A percentile compares a stretch with the other conserved stretches of the same genome.
Conservation (phyloP, 2,888 invertebrate species). For the Rhingia rostrata region DNA sequence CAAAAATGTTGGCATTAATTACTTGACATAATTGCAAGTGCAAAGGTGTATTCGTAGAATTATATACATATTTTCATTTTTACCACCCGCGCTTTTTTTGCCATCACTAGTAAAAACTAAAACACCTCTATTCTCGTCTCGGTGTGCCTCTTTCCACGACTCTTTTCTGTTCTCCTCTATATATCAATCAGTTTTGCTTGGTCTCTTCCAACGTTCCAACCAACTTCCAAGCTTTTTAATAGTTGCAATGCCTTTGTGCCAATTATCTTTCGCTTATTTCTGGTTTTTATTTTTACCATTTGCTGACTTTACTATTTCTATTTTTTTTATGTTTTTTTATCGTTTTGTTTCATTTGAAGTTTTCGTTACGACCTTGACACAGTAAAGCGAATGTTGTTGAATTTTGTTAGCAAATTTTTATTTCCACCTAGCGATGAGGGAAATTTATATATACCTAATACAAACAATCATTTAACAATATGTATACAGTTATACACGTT, state of each 20-base stretch:
- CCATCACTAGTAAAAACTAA: too few relatives aligned
- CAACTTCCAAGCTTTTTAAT: slow-evolving; percentile 8
- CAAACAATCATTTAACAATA: neutral
- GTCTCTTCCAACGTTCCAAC: too few relatives aligned
- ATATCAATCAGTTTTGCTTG: too few relatives aligned
- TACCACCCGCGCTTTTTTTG: too few relatives aligned
- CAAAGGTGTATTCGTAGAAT: too few relatives aligned
- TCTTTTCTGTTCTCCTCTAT: too few relatives aligned
- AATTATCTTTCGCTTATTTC: slow-evolving; percentile 61
- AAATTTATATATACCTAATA: slow-evolving; percentile 16
- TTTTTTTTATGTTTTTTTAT: slow-evolving; percentile 40
- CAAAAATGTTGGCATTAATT: too few relatives aligned
- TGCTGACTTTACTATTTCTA: neutral
- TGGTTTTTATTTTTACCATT: slow-evolving; percentile 18
- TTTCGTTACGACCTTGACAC: slow-evolving; percentile 64
- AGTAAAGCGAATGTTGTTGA: slow-evolving; percentile 36
- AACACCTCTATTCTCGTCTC: too few relatives aligned
- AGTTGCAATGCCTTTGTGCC: slow-evolving; percentile 37
- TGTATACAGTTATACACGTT: too few relatives aligned
- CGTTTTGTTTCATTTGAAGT: slow-evolving; percentile 51
- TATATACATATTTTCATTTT: too few relatives aligned
- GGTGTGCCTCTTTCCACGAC: too few relatives aligned
- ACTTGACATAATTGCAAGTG: too few relatives aligned
- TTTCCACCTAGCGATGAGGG: slow-evolving; percentile 31
- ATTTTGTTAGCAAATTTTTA: slow-evolving; percentile 49